Evolutionary conservation across 2,888 invertebrate genomes (phyloP).

Genomic region (Melieria crassipennis): DNA sequence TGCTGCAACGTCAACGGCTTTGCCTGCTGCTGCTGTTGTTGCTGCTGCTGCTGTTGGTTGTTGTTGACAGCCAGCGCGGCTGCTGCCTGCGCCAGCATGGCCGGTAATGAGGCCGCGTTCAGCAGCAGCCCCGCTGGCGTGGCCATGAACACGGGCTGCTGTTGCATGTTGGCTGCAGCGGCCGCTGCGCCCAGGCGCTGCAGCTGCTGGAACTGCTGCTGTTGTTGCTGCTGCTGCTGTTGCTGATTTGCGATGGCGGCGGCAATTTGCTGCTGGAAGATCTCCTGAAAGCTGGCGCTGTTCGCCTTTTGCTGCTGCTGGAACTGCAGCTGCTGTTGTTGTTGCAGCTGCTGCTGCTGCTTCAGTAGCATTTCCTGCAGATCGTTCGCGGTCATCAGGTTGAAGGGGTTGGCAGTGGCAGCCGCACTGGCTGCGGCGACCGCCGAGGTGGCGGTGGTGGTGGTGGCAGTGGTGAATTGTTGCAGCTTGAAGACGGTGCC

Average conservation of each 20-base stretch:
- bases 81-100: conserved; percentile 62
- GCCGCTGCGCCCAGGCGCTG: conserved; percentile 53
- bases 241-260: conserved; percentile 48
- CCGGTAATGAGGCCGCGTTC: conserved; percentile 63
- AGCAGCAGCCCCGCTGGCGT: conserved; percentile 62
- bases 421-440: conserved; percentile 50
- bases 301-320: conserved; percentile 48
- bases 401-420: conserved; percentile 52
- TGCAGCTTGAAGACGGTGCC: conserved; percentile 66
- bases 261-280: conserved; percentile 55
- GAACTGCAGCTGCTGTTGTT: conserved; percentile 44
- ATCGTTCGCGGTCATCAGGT: conserved; percentile 53
- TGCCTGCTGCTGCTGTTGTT: conserved; percentile 48
- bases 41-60: conserved; percentile 53
- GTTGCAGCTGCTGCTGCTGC: conserved; percentile 51
- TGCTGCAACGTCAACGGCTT: conserved; percentile 39
- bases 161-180: conserved; percentile 52
- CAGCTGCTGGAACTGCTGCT: conserved; percentile 49
- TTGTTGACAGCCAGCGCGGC: conserved; percentile 57
- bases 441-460: conserved; percentile 59
- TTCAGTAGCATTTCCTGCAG: conserved; percentile 56
- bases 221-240: conserved; percentile 57
- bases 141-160: conserved; percentile 64
- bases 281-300: conserved; percentile 54
- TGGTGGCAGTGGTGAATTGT: conserved; percentile 60